phyloP scores from a whole-genome alignment of 2,113 vertebrate species.

The Passer montanus region DNA sequence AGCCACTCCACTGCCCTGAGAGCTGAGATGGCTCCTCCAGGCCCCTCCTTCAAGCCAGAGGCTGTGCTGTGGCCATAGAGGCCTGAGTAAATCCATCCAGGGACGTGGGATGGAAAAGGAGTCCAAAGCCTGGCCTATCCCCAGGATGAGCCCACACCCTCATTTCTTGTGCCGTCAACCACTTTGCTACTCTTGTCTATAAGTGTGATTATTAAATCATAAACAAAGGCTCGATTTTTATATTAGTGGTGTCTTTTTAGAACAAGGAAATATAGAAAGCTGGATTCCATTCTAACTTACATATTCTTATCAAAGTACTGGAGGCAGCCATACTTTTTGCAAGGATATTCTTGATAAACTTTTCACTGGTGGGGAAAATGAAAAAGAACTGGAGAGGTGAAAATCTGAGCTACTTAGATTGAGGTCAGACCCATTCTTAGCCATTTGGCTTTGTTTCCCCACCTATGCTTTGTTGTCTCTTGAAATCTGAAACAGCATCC shows the following conservation, averaged over 20 bases:
- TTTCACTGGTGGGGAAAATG: background rate
- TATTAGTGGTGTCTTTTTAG: background rate
- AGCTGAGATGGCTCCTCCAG: background rate
- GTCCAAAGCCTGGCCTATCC: background rate
- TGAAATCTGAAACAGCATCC: background rate
- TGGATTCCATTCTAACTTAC: background rate
- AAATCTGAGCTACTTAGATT: background rate
- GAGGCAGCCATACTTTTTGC: background rate
- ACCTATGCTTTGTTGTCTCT: background rate
- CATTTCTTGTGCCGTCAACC: rapidly evolving
- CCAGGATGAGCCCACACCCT: background rate
- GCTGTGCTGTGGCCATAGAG: background rate
- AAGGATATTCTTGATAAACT: background rate
- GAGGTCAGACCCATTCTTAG: background rate
- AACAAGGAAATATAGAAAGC: background rate
- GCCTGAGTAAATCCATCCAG: background rate
- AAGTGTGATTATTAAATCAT: background rate
- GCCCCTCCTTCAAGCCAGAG: background rate
- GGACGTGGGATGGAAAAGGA: background rate
- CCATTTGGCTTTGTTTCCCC: background rate
- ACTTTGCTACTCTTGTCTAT: background rate
- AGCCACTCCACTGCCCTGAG: background rate
- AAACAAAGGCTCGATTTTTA: background rate
- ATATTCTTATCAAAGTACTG: background rate
- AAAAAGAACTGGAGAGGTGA: background rate